Conservation (phyloP, 2,113 vertebrate genomes). For the Labeo catla region DNA sequence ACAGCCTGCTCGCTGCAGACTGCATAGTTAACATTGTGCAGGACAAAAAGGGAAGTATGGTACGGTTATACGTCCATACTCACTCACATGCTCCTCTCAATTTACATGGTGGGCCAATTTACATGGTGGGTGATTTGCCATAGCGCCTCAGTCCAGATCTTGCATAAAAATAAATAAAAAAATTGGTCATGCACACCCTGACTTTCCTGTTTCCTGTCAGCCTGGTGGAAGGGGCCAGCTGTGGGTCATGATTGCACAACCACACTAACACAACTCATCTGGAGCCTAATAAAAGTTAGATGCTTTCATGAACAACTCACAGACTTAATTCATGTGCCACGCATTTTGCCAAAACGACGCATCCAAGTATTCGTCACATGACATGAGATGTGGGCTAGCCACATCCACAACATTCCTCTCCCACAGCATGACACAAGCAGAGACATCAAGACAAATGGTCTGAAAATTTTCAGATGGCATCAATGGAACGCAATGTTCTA, state of each 20-base stretch:
- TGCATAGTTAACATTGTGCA: not conserved
- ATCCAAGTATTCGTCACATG: slow-evolving; percentile 22
- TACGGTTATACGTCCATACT: not conserved
- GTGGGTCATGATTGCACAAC: slow-evolving; percentile 46
- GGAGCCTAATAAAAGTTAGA: slow-evolving; percentile 5
- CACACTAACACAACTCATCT: slow-evolving; percentile 32
- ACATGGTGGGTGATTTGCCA: slow-evolving; percentile 24
- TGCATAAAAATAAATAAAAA: slow-evolving; percentile 23
- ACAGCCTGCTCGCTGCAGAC: not conserved
- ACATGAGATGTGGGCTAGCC: slow-evolving; percentile 9
- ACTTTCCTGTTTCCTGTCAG: slow-evolving; percentile 57
- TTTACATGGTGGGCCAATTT: not conserved
- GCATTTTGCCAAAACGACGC: not conserved
- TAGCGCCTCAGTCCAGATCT: not conserved
- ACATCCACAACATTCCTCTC: slow-evolving; percentile 28
- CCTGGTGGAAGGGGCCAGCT: slow-evolving; percentile 34
- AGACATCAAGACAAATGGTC: not conserved
- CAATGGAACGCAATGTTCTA: not conserved
- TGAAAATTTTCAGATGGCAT: not conserved
- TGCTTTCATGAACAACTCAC: not conserved
- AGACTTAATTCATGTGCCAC: not conserved
- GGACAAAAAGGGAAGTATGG: not conserved
- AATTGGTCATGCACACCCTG: slow-evolving; percentile 41
- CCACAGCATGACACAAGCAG: not conserved
- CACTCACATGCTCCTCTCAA: not conserved